These are phyloP conservation scores for Danio rerio DNA, from an alignment of 2,113 vertebrate genomes.

Conservation along the genomic window GRCz12tu NC_133198.1:22753001-22753500, in stretches of 20 bases:
- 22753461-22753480: neutral
- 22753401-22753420: no score
- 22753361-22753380: neutral
- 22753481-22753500: neutral
- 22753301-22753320: neutral
- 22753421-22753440: neutral
- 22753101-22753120: neutral
- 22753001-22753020: slow-evolving; percentile 40
- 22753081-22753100: slow-evolving; percentile 2
- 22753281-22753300: slow-evolving; percentile 5
- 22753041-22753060: neutral
- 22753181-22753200: neutral
- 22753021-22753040: slow-evolving; percentile 24
- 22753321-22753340: no score
- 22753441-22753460: neutral
- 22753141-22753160: slow-evolving; percentile 27
- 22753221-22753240: slow-evolving; percentile 19
- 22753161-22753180: slow-evolving; percentile 30
- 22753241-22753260: neutral
- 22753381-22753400: neutral
- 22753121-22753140: slow-evolving; percentile 27
- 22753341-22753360: neutral
- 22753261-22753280: neutral
- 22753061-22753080: slow-evolving; percentile 3
- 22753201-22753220: slow-evolving; percentile 38